Base-by-base conservation (phyloP, 2,113 vertebrate genomes). In the Capricornis sumatraensis region DNA sequence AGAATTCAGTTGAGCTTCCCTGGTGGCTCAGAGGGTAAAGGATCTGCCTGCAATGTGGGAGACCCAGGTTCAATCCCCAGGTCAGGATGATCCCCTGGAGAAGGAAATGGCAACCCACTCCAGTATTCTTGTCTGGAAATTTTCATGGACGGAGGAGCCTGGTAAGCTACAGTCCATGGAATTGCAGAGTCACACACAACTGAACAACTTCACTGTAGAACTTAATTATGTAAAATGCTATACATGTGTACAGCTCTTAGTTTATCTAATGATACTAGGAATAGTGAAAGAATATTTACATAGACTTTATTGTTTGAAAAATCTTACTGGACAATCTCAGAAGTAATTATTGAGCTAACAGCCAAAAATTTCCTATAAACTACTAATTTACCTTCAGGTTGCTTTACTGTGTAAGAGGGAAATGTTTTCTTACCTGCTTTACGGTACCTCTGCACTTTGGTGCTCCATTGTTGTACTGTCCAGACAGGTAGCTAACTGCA, bases 261-360 rank as follows among this genome's bases (percentile, higher is more conserved):
- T 95, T 84, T 92, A 40, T 27, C 28, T 62, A 87, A 79, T 86
- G 67, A 47, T 91, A 40, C 7, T 94, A 91, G 47, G 43, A 87
- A 74, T 76, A 86, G 67, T 55, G 50, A 86, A 89, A 62, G 3
- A 79, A 33, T 53, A 52, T 83, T 74, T 76, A 47, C 25, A 47
- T 87, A 62, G 58, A 87, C 55, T 87, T 90, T 92, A 4, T 82
- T 78, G 86, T 90, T 87, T 92, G 43, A 79, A 95, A 81, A 95
- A 52, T 89, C 36, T 57, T 55, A 52, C 6, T 95, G 79, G 43
- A 47, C 12, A 83, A 3, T 88, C 93, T 74, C 55, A 94, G 95
- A 97, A 28, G 33, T 71, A 84, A 91, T 87, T 90, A 84, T 25
- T 83, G 47, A 87, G 3, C 53, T 76, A 71, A n/a, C 15, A 67